Evolutionary conservation across 1,140 invertebrate species (phyloP).

Genomic region (Latrodectus geometricus): DNA sequence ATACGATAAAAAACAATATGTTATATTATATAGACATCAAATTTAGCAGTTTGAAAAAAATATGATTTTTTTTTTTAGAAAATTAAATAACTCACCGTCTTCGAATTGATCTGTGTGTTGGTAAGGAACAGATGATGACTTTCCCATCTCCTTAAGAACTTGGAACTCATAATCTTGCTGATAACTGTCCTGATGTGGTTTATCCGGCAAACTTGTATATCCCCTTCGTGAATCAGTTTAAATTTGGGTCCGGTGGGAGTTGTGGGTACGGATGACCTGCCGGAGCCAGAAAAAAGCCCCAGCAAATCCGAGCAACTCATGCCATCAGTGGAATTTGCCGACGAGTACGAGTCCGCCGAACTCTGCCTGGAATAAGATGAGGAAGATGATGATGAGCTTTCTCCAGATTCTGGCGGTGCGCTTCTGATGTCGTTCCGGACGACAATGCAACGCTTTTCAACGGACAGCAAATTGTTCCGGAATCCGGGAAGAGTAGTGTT

Average conservation of each 20-base stretch:
- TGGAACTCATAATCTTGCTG: conserved; percentile 84
- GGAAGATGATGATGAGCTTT: conserved; percentile 3
- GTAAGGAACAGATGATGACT: conserved; percentile 80
- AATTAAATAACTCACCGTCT: conserved; percentile 76
- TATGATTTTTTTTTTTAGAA: no score
- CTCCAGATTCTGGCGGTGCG: not conserved
- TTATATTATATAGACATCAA: no score
- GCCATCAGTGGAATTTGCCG: conserved; percentile 13
- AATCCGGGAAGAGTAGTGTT: conserved; percentile 35
- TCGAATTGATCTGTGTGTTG: conserved; percentile 79
- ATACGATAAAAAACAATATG: no score
- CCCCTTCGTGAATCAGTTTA: conserved; percentile 81
- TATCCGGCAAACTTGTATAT: conserved; percentile 82
- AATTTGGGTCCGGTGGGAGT: conserved; percentile 76
- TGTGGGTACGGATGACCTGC: conserved; percentile 58
- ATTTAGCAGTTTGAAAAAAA: no score
- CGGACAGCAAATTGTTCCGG: conserved; percentile 29
- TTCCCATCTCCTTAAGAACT: conserved; percentile 84
- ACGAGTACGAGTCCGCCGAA: conserved; percentile 54
- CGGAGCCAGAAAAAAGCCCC: conserved; percentile 1
- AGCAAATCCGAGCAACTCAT: conserved; percentile 11
- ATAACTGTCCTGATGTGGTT: conserved; percentile 84
- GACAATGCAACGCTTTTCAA: conserved; percentile 21
- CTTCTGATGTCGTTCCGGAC: conserved; percentile 26
- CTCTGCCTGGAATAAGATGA: conserved; percentile 47